A percentile compares a stretch with the other conserved stretches of the same genome.
Evolutionary conservation across 2,888 invertebrate species (phyloP).

Genomic region (Clostera curtula): DNA sequence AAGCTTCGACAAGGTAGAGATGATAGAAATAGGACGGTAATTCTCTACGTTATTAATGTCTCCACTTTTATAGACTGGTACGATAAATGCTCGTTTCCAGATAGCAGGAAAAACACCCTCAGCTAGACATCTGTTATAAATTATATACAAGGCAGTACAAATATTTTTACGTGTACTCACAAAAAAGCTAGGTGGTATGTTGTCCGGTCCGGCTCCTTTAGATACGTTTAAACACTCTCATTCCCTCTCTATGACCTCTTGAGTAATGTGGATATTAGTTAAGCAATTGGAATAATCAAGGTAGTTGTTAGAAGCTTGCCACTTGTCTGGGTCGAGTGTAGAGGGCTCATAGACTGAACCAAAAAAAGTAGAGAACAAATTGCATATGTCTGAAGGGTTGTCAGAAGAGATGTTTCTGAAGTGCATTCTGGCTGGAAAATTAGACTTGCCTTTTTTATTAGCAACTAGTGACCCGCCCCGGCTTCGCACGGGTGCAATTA

Average conservation of each 20-base stretch:
- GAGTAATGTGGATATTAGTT: not conserved
- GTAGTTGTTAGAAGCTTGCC: not conserved
- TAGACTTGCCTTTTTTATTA: constrained; percentile 1
- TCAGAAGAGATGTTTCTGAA: not conserved
- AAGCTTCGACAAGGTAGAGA: constrained; percentile 12
- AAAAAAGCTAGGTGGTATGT: constrained; percentile 1
- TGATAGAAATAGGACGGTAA: constrained; percentile 13
- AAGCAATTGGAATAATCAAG: not conserved
- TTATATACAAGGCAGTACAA: not conserved
- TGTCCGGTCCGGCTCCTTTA: constrained; percentile 2
- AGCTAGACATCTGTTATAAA: constrained; percentile 1
- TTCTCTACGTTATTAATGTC: constrained; percentile 8
- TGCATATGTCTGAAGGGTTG: not conserved
- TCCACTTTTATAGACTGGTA: constrained; percentile 10
- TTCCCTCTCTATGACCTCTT: too few species aligned
- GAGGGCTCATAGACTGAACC: not conserved
- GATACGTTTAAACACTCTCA: not conserved
- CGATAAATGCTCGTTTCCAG: constrained; percentile 12
- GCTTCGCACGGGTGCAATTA: too few species aligned
- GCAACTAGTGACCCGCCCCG: too few species aligned
- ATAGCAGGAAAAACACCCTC: constrained; percentile 10
- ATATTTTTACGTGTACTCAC: not conserved
- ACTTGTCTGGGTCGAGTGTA: not conserved
- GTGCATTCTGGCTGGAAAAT: not conserved
- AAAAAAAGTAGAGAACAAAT: constrained; percentile 1